Percentiles rank a stretch among this genome's conserved stretches.
These are phyloP conservation scores for Austrolebias charrua DNA, from an alignment of 2,797 vertebrate genomes.

Conservation along the genomic window DNA sequence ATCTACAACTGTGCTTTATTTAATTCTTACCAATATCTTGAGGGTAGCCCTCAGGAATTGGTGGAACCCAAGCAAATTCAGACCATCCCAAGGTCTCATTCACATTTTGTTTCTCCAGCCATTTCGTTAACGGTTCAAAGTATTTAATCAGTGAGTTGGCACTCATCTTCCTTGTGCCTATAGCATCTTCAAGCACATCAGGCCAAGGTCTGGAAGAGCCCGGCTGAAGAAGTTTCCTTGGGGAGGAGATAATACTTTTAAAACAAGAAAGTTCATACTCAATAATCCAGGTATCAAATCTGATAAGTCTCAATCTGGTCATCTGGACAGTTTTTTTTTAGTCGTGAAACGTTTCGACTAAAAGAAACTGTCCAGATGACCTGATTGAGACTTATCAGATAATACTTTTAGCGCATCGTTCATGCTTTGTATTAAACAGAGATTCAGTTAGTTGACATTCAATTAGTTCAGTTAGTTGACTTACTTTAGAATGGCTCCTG, in stretches of 20 bases:
- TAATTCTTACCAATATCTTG: constrained; percentile 85
- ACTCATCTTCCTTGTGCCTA: constrained; percentile 80
- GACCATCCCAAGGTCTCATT: constrained; percentile 92
- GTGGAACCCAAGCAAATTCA: constrained; percentile 91
- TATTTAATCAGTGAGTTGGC: constrained; percentile 87
- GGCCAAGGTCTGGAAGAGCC: constrained; percentile 90
- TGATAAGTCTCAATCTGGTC: too few species aligned
- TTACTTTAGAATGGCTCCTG: constrained; percentile 87
- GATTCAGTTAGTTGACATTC: neutral
- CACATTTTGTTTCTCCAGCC: constrained; percentile 86
- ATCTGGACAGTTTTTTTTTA: too few species aligned
- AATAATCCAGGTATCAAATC: too few species aligned
- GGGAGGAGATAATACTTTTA: neutral
- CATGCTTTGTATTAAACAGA: neutral
- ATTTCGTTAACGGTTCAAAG: constrained; percentile 85
- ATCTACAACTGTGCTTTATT: neutral
- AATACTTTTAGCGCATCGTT: neutral
- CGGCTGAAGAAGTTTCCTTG: constrained; percentile 81
- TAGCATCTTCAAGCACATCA: constrained; percentile 80
- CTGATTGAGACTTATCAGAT: too few species aligned
- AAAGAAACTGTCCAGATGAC: too few species aligned
- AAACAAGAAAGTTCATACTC: too few species aligned
- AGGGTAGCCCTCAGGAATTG: constrained; percentile 90
- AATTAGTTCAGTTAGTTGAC: constrained; percentile 12
- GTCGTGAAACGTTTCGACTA: too few species aligned